Conservation (phyloP, 2,113 vertebrate genomes). For the Aegithalos caudatus region DNA sequence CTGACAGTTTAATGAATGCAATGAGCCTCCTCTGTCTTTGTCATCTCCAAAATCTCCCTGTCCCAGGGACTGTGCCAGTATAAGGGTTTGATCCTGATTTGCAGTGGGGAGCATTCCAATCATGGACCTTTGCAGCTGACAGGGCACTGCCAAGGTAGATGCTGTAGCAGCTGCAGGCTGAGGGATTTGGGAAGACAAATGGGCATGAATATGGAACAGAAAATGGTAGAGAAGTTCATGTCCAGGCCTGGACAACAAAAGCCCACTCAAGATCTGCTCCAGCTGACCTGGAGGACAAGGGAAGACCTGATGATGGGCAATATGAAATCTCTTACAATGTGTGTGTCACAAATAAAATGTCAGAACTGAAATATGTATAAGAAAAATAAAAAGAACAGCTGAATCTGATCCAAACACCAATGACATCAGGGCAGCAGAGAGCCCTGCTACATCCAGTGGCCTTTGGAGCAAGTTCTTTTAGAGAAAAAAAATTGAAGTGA, state of each 20-base stretch:
- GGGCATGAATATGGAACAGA: background rate
- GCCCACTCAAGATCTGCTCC: background rate
- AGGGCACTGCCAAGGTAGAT: background rate
- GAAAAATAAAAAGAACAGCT: conserved; percentile 45
- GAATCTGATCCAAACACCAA: background rate
- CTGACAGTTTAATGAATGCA: background rate
- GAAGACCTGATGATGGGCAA: conserved; percentile 4
- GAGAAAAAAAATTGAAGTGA: background rate
- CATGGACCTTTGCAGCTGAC: background rate
- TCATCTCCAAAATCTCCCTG: background rate
- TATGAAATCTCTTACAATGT: conserved; percentile 39
- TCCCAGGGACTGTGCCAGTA: background rate
- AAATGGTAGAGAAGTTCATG: background rate
- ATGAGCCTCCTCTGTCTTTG: background rate
- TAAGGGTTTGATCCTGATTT: background rate
- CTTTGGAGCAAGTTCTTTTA: background rate
- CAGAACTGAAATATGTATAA: conserved; percentile 53
- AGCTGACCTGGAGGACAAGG: background rate
- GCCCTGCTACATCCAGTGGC: background rate
- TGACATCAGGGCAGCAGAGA: background rate
- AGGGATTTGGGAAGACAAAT: background rate
- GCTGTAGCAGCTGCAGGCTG: background rate
- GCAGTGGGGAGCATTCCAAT: background rate
- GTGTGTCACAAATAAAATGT: conserved; percentile 55
- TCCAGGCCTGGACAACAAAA: background rate